phyloP scores from a whole-genome alignment of 2,888 invertebrate species.

The Tortrix viridana region DNA sequence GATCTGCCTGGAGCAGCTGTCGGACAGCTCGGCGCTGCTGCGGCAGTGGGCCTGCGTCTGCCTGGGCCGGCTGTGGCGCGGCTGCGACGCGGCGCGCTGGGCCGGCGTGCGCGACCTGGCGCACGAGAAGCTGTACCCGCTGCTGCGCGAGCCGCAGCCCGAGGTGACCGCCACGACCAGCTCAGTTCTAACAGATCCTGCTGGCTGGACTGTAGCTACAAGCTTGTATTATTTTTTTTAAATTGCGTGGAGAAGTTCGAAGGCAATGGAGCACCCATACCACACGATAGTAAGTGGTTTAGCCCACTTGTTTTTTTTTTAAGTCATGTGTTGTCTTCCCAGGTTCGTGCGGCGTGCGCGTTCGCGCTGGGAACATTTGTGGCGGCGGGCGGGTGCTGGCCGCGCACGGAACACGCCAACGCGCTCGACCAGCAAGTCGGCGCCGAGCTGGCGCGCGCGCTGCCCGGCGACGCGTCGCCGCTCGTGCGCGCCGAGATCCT shows the following conservation, averaged over 20 bases:
- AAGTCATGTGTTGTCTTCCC: not conserved
- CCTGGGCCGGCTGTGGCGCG: slow-evolving; percentile 95
- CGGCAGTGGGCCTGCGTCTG: slow-evolving; percentile 96
- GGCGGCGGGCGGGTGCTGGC: slow-evolving; percentile 89
- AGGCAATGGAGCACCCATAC: too few species aligned
- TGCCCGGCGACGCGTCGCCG: slow-evolving; percentile 92
- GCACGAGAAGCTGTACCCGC: slow-evolving; percentile 95
- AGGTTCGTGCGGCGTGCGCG: slow-evolving; percentile 96
- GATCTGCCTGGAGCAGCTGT: slow-evolving; percentile 94
- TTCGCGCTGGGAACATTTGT: slow-evolving; percentile 98
- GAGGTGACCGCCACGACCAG: slow-evolving; percentile 56
- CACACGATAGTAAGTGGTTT: too few species aligned
- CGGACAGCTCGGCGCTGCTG: slow-evolving; percentile 86
- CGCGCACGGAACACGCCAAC: slow-evolving; percentile 96
- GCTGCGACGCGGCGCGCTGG: slow-evolving; percentile 95
- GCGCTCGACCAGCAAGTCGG: slow-evolving; percentile 97
- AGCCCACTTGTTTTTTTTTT: too few species aligned
- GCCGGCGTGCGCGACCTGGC: slow-evolving; percentile 97
- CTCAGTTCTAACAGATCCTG: too few species aligned
- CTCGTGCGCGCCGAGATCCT: slow-evolving; percentile 94
- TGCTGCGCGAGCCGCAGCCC: slow-evolving; percentile 93
- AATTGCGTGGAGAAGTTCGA: too few species aligned
- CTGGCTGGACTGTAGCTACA: too few species aligned
- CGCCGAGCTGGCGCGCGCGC: slow-evolving; percentile 91
- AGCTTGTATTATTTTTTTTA: too few species aligned